Evolutionary conservation across 2,797 vertebrate species (phyloP).

Genomic region (Tenualosa thibaudeaui): DNA sequence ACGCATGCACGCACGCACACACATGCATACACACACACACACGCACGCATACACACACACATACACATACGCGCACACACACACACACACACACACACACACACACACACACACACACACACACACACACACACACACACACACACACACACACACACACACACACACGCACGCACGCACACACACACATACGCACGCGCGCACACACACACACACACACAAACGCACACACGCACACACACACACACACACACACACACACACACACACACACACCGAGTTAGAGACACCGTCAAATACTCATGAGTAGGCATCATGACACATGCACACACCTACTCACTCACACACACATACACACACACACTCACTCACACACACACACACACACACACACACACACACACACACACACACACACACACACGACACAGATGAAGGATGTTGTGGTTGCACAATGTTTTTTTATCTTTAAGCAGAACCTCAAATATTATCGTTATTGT

Average conservation of each 20-base stretch:
- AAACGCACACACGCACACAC: too few relatives aligned
- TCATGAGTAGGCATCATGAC: too few relatives aligned
- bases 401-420: neutral
- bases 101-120: too few relatives aligned
- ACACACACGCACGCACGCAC: too few relatives aligned
- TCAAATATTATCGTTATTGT: neutral
- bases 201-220: neutral
- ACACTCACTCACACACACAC: neutral
- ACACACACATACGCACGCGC: neutral
- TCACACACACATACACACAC: neutral
- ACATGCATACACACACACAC: neutral
- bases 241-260: too few relatives aligned
- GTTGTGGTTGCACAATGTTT: neutral
- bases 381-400: neutral
- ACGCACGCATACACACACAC: too few relatives aligned
- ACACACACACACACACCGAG: neutral
- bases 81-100: too few relatives aligned
- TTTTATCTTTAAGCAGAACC: neutral
- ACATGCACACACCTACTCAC: too few relatives aligned
- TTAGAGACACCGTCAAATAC: too few relatives aligned
- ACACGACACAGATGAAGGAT: neutral
- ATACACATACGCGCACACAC: too few relatives aligned
- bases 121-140: constrained; percentile 1
- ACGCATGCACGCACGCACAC: too few relatives aligned
- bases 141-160: neutral